Evolutionary conservation across 2,113 vertebrate species (phyloP).

Genomic region (Bufo gargarizans): DNA sequence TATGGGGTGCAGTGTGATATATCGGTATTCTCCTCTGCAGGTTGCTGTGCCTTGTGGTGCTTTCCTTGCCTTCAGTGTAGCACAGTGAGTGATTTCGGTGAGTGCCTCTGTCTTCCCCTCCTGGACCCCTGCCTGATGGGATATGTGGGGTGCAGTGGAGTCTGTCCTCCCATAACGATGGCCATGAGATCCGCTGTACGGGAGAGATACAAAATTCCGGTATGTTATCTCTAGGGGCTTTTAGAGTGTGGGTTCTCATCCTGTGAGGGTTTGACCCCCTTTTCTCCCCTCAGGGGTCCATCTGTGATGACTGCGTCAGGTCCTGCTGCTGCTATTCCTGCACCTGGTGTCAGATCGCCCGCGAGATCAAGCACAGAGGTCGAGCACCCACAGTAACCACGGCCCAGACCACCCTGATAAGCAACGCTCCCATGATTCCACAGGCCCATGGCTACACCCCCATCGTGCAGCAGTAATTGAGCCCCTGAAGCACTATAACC

Average conservation of each 20-base stretch:
- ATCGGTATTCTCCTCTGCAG: constrained; percentile 56
- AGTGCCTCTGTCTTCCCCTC: constrained; percentile 73
- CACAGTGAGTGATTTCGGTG: constrained; percentile 61
- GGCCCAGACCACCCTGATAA: background rate
- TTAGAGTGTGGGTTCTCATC: background rate
- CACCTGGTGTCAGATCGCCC: constrained; percentile 67
- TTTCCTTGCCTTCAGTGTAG: constrained; percentile 62
- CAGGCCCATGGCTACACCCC: background rate
- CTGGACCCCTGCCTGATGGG: constrained; percentile 60
- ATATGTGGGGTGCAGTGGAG: background rate
- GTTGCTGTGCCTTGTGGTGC: constrained; percentile 74
- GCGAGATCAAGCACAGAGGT: constrained; percentile 60
- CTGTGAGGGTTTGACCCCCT: background rate
- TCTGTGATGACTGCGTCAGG: constrained; percentile 63
- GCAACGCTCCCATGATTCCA: background rate
- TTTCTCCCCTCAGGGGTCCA: constrained; percentile 60
- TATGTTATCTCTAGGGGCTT: background rate
- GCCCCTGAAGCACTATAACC: background rate
- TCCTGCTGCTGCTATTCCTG: constrained; percentile 60
- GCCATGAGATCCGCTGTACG: constrained; percentile 72
- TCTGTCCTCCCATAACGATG: constrained; percentile 67
- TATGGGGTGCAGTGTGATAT: background rate
- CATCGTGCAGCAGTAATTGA: background rate
- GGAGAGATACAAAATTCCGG: constrained; percentile 62
- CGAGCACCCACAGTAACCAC: constrained; percentile 28